Evolutionary conservation across 2,113 vertebrate genomes (phyloP).

Genomic region (Cololabis saira): DNA sequence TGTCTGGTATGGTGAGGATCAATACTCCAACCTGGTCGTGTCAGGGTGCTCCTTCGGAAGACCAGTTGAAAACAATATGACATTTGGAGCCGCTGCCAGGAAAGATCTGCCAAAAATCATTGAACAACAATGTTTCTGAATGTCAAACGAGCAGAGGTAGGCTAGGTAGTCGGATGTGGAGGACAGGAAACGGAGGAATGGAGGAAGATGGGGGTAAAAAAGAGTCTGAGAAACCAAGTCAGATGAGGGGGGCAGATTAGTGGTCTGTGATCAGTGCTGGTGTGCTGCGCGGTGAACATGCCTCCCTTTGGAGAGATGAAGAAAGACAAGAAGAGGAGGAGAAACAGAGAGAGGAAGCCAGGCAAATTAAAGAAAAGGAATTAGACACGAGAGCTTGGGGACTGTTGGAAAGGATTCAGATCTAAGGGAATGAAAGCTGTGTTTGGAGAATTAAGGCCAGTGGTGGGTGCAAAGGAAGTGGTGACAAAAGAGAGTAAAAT

Average conservation of each 20-base stretch:
- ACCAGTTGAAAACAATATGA: no score
- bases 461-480: slow-evolving; percentile 47
- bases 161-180: no score
- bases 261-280: slow-evolving; percentile 43
- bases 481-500: slow-evolving; percentile 40
- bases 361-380: slow-evolving; percentile 62
- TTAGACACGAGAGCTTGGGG: slow-evolving; percentile 43
- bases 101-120: slow-evolving; percentile 60
- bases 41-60: no score
- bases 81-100: background rate
- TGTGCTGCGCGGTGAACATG: slow-evolving; percentile 22
- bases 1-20: no score
- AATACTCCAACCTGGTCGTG: no score
- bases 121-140: slow-evolving; percentile 19
- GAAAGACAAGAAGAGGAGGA: slow-evolving; percentile 34
- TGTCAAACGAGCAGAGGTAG: slow-evolving; percentile 29
- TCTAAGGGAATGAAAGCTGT: slow-evolving; percentile 38
- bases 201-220: background rate
- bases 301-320: slow-evolving; percentile 32
- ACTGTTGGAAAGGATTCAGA: slow-evolving; percentile 31
- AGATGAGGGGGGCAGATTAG: slow-evolving; percentile 22
- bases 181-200: no score
- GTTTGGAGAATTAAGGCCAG: slow-evolving; percentile 51
- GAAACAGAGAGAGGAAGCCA: slow-evolving; percentile 37
- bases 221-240: slow-evolving; percentile 18